Evolutionary conservation across 2,113 vertebrate species (phyloP).

Genomic region (Procavia capensis): DNA sequence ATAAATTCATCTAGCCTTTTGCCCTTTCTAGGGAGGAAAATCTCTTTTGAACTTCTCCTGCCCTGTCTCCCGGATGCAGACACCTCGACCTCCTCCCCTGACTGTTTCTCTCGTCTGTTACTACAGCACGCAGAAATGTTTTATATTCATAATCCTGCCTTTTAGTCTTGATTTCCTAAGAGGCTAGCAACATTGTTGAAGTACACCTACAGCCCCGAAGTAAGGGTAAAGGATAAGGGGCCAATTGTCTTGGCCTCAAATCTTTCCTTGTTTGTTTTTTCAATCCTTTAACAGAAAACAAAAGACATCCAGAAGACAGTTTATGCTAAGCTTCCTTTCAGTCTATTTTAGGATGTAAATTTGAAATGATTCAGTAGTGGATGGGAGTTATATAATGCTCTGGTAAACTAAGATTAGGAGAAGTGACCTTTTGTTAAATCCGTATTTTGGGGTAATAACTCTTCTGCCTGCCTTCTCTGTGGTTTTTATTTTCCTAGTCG

Average conservation of each 20-base stretch:
- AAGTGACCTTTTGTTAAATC: slow-evolving; percentile 26
- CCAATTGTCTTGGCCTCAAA: neutral
- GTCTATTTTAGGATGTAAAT: neutral
- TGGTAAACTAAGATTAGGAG: neutral
- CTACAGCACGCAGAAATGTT: neutral
- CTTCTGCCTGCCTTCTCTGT: neutral
- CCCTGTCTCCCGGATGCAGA: neutral
- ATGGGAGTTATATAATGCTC: neutral
- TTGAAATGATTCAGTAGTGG: neutral
- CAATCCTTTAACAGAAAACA: neutral
- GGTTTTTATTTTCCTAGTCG: neutral
- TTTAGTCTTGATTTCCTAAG: slow-evolving; percentile 48
- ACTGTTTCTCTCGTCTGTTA: neutral
- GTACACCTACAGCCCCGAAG: neutral
- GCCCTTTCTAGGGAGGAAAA: neutral
- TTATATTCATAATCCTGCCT: slow-evolving; percentile 4
- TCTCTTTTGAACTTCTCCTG: neutral
- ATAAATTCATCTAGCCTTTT: neutral
- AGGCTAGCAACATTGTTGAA: slow-evolving; percentile 32
- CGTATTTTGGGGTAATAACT: neutral
- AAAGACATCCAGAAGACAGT: neutral
- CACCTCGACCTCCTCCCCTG: neutral
- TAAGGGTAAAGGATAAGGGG: neutral
- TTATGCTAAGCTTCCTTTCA: neutral
- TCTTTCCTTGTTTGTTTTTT: neutral